phyloP scores from a whole-genome alignment of 2,113 vertebrate species.

The Coregonus clupeaformis region DNA sequence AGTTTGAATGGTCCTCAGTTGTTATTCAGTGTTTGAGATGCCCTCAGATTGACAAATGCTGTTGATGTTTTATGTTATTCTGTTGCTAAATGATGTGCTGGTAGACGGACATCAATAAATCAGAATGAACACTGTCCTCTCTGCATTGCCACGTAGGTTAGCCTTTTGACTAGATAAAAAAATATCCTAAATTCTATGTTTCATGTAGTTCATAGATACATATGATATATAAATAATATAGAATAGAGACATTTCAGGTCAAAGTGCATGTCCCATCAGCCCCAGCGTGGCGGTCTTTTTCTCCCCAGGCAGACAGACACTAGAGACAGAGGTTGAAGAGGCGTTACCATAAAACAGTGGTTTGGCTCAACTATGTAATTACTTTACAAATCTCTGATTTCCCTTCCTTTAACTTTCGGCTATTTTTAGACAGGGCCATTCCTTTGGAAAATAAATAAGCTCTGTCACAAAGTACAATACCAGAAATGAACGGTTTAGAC shows the following conservation, averaged over 20 bases:
- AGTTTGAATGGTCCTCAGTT: neutral
- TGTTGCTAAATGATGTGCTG: no score
- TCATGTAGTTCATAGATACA: no score
- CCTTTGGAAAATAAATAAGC: conserved; percentile 66
- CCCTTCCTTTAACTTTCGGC: conserved; percentile 61
- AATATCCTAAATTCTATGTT: no score
- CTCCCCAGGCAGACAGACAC: conserved; percentile 52
- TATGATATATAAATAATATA: no score
- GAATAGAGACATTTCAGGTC: no score
- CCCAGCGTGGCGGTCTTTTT: no score
- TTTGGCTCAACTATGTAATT: conserved; percentile 65
- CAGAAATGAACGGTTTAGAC: conserved; percentile 73
- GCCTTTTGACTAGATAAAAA: no score
- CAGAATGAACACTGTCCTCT: neutral
- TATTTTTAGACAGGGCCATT: conserved; percentile 68
- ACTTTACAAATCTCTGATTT: conserved; percentile 71
- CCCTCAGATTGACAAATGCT: neutral
- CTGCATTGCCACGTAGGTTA: neutral
- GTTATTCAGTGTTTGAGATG: neutral
- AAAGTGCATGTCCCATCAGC: no score
- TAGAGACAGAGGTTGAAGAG: conserved; percentile 66
- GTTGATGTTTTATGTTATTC: no score
- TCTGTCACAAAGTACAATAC: conserved; percentile 68
- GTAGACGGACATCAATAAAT: no score
- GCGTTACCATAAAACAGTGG: conserved; percentile 65